Evolutionary conservation across 2,113 vertebrate genomes (phyloP), one percentile per base, ranked within the genome.

Genomic region (Corydoras maculifer): DNA sequence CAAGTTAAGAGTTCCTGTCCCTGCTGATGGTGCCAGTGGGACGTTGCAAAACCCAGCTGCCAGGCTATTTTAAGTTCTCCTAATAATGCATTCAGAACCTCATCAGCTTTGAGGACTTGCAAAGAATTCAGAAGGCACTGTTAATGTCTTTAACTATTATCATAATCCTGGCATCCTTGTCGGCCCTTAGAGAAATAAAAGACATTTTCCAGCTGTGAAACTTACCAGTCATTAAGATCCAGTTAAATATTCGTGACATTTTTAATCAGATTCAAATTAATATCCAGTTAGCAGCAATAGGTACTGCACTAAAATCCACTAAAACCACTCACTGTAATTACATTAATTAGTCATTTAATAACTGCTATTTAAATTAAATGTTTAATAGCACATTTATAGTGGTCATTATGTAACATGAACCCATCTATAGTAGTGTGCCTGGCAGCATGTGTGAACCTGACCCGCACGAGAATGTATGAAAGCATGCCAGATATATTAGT

Each of bases 61-160:
- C 57, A 53, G 60, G 58, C 81, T 88, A 87, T 88, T 88, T 86
- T 87, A 85, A 85, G 83, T 77, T 32, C 0, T 62, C 66, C 15
- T 15, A 79, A 83, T 84, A 85, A 84, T 53, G 7, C 80, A 81
- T 80, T 79, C 31, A 3, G 69, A 75, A 74, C 74, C 81, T 76
- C 79, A 64, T 81, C 69, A 77, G 78, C 79, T 69, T 63, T 65
- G 79, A 76, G 75, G 80, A 81, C 82, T 78, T 76, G 70, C 73
- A 73, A 77, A 82, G 81, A 84, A 83, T 88, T 82, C 79, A 82
- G 79, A 79, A 84, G 79, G 77, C 80, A 66, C 50, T 3, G 51
- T 75, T 75, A 70, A 53, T 43, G 58, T 70, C 80, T 79, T 79
- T 14, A 77, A 81, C 73, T 75, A 72, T 69, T 3, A 58, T 64